Base-by-base conservation (phyloP, 2,113 vertebrate genomes). In the Pelobates fuscus region DNA sequence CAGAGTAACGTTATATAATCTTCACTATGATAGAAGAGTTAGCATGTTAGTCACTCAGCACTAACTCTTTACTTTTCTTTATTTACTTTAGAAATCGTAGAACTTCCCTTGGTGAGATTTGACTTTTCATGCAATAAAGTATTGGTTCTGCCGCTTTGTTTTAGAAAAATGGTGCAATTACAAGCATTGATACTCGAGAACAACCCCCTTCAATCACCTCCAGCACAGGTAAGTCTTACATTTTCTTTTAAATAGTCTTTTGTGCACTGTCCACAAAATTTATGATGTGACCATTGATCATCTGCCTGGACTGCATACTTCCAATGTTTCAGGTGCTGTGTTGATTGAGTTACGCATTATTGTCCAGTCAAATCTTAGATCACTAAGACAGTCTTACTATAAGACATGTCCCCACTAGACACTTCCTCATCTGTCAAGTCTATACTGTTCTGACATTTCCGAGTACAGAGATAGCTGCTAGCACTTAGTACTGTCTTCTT, bases 101-200 rank as follows among this genome's bases (percentile, higher is more conserved):
- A 92, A 26, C 93, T 98, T 80, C 95, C 96, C 62, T 88, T 98
- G 91, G 96, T 98, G 64, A 97, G 94, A 86, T 94, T 98, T 20
- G 94, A 98, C 84, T 95, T 98, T 86, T 97, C 95, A 84, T 98
- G 95, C 87, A 98, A 98, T 92, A 96, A 97, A 85, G 94, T 98
- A 75, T 94, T 95, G 6, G 92, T 91, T 80, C 95, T 98, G 86
- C 96, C 96, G 2, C 86, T 95, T 80, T 94, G 94, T 81, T 98
- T 94, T 87, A 91, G 95, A 84, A 96, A 94, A 68, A 97, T 98
- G 96, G 84, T 82, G 69, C 94, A 94, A 18, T 91, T 98, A 8
- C 96, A 98, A 88, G 87, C 92, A 11, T 88, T 98, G n/a, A 86
- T 93, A 68, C 88, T 98, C 58, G 96, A 98, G 60, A 98, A 97